phyloP scores from a whole-genome alignment of 1,140 invertebrate genomes.

The Centruroides vittatus region DNA sequence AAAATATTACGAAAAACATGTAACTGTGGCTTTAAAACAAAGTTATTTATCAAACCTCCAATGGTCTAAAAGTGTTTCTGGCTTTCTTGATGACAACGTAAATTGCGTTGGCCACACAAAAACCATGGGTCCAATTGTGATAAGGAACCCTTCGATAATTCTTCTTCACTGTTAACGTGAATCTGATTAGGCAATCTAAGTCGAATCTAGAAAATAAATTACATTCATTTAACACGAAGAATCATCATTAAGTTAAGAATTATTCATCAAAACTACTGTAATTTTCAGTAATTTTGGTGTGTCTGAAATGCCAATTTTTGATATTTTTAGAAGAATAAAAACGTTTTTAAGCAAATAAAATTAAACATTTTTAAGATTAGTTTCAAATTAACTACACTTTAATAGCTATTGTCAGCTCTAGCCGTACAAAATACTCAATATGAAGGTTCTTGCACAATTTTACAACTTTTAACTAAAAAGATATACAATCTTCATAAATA shows the following conservation, averaged over 20 bases:
- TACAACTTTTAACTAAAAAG: no score
- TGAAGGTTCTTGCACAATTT: no score
- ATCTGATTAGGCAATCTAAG: constrained; percentile 43
- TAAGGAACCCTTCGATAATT: constrained; percentile 68
- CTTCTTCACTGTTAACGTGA: constrained; percentile 62
- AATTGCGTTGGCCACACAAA: constrained; percentile 68
- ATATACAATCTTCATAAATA: no score
- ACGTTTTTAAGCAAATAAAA: no score
- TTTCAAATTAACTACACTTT: no score
- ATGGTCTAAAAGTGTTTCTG: constrained; percentile 37
- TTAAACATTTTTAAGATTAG: no score
- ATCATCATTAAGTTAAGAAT: neutral
- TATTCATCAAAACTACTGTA: neutral
- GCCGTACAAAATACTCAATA: no score
- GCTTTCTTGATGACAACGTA: constrained; percentile 54
- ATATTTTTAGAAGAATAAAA: no score
- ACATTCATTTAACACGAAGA: no score
- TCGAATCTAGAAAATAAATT: constrained; percentile 24
- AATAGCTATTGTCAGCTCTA: no score
- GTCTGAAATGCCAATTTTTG: neutral
- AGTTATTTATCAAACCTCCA: constrained; percentile 35
- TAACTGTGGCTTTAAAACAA: neutral
- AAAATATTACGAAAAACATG: neutral
- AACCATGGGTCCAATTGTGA: constrained; percentile 76
- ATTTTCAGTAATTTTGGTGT: neutral